phyloP scores from a whole-genome alignment of 2,888 invertebrate genomes.

The Trichopoda pennipes region DNA sequence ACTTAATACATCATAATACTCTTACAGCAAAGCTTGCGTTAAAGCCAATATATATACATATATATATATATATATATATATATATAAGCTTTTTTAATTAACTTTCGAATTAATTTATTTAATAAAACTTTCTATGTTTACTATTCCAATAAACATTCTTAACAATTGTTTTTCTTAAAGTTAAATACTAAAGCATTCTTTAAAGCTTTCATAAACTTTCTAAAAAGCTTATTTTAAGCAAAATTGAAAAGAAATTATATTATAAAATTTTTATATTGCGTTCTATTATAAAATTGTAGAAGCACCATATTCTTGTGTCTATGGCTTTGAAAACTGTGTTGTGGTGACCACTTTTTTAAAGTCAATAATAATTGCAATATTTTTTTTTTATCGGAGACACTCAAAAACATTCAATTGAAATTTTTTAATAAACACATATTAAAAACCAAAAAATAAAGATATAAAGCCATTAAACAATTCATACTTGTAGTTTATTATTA shows the following conservation, averaged over 20 bases:
- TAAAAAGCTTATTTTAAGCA: neutral
- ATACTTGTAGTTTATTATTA: conserved; percentile 5
- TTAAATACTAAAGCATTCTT: too few species aligned
- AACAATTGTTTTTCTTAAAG: too few species aligned
- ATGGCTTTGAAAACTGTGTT: conserved; percentile 33
- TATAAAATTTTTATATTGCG: neutral
- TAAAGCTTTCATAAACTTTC: too few species aligned
- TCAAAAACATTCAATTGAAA: conserved; percentile 7
- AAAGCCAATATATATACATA: too few species aligned
- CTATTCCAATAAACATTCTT: too few species aligned
- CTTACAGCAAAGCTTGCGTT: neutral
- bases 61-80: too few species aligned
- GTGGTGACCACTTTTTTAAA: conserved; percentile 52
- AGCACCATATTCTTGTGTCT: conserved; percentile 14
- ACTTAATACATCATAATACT: too few species aligned
- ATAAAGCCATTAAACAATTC: conserved; percentile 10
- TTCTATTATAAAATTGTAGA: conserved; percentile 1
- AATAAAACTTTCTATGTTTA: too few species aligned
- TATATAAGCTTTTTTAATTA: neutral
- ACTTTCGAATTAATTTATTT: too few species aligned
- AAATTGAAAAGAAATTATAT: neutral
- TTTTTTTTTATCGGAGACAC: neutral
- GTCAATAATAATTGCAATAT: conserved; percentile 63
- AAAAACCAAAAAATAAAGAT: neutral
- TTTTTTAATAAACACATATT: neutral